Percentiles rank a stretch among this genome's conserved stretches.
Evolutionary conservation across 2,113 vertebrate genomes (phyloP).

Genomic region (Etia nguti): DNA sequence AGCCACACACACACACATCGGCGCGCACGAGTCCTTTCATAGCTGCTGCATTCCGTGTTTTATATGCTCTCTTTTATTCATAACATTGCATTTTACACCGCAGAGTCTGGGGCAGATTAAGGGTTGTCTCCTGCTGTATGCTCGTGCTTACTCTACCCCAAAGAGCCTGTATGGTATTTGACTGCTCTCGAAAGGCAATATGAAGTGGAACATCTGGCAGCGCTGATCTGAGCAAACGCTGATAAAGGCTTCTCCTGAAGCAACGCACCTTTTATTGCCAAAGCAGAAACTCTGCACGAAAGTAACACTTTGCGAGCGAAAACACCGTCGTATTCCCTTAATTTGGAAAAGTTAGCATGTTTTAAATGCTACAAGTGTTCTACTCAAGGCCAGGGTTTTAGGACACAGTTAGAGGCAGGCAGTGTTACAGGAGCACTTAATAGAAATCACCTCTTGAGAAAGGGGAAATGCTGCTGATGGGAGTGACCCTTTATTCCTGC

Average conservation of each 20-base stretch:
- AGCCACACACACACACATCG: neutral
- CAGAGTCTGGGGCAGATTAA: conserved; percentile 69
- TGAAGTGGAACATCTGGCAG: conserved; percentile 67
- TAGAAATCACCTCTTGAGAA: conserved; percentile 52
- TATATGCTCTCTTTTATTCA: conserved; percentile 69
- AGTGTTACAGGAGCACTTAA: conserved; percentile 26
- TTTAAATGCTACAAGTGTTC: neutral
- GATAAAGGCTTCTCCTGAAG: conserved; percentile 44
- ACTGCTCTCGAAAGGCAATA: conserved; percentile 59
- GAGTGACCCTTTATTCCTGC: conserved; percentile 57
- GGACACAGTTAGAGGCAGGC: neutral
- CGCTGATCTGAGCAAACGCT: conserved; percentile 38
- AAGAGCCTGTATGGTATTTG: conserved; percentile 63
- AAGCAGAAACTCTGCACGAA: neutral
- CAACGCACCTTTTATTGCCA: conserved; percentile 15
- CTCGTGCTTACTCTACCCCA: conserved; percentile 68
- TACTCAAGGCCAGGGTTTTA: neutral
- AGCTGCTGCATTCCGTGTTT: conserved; percentile 66
- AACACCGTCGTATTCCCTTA: neutral
- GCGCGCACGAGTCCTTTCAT: conserved; percentile 39
- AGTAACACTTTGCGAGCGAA: neutral
- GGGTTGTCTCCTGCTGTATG: conserved; percentile 61
- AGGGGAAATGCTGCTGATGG: conserved; percentile 65
- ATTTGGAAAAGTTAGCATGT: neutral
- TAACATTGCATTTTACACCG: conserved; percentile 72